A percentile compares a stretch with the other conserved stretches of the same genome.
phyloP scores from a whole-genome alignment of 2,797 vertebrate genomes.

The Enteromius unitaeniatus region DNA sequence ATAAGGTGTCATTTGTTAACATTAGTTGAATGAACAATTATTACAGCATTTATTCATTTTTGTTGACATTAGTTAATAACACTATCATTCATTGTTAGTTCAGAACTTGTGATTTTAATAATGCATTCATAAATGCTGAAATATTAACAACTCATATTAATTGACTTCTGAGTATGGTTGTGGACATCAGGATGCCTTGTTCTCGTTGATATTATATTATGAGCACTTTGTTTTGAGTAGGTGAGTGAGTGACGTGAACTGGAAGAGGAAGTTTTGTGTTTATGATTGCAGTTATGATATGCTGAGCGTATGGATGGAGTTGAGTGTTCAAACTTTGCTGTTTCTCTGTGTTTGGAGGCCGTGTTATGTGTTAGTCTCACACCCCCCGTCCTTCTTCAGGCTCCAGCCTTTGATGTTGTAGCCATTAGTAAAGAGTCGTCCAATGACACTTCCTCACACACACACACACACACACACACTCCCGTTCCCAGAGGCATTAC shows the following conservation, averaged over 20 bases:
- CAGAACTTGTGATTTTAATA: no score
- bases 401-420: slow-evolving; percentile 60
- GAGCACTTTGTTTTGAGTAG: no score
- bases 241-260: no score
- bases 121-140: no score
- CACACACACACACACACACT: slow-evolving; percentile 37
- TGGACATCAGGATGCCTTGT: neutral
- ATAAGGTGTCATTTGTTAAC: no score
- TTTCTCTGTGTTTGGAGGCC: neutral
- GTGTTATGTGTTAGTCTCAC: slow-evolving; percentile 13
- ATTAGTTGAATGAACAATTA: no score
- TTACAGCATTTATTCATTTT: no score
- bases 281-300: no score
- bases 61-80: no score
- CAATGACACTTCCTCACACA: slow-evolving; percentile 40
- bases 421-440: slow-evolving; percentile 58
- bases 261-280: no score
- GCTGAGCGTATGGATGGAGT: neutral
- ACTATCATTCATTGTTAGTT: no score
- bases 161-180: neutral
- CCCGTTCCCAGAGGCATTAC: slow-evolving; percentile 44
- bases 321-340: neutral
- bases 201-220: neutral
- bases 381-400: slow-evolving; percentile 27
- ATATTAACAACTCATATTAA: no score